Evolutionary conservation across 2,888 invertebrate genomes (phyloP), one percentile per base, ranked within the genome.

Genomic region (Aspidiotus destructor): DNA sequence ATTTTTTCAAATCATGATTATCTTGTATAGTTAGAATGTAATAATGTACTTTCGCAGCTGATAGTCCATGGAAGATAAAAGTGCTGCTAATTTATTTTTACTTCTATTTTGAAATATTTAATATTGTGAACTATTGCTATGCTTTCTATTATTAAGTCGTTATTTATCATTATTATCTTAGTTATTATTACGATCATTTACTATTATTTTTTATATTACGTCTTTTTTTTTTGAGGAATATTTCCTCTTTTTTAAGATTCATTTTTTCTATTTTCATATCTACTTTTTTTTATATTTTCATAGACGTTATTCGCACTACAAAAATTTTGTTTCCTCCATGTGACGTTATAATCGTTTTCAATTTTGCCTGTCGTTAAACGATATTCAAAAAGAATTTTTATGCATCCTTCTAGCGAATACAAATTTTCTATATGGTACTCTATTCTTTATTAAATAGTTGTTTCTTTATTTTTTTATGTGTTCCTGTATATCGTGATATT

Each of bases 401-500:
- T n/a, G n/a, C 48, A 28, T 28, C 28, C 28, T 28, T 28, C 5
- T 28, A 28, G 28, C 28, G 28, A 28, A 28, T 28, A 28, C 28
- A 28, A 28, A 28, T 28, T 28, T 28, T 28, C 5, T 28, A 28
- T 28, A 28, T 28, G 5, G 28, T 28, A 28, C 28, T 48, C n/a
- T 61, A 44, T 41, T 61, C 10, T 48, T 62, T 52, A 40, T 44
- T 62, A 42, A 48, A 40, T 62, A 62, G 42, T 28, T 28, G 28
- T 28, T 28, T 28, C 28, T 28, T 28, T 62, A 17, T 62, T 62
- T 42, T 63, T 52, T 41, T 63, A 63, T 63, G 63, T 63, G 63
- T 63, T 63, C 63, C 63, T 63, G 48, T 63, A 41, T 42, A 63
- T 40, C 48, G 63, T 63, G 63, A 63, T 63, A 63, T 63, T 63